Evolutionary conservation across 2,888 invertebrate species (phyloP).

Genomic region (Synergus laeviventris): DNA sequence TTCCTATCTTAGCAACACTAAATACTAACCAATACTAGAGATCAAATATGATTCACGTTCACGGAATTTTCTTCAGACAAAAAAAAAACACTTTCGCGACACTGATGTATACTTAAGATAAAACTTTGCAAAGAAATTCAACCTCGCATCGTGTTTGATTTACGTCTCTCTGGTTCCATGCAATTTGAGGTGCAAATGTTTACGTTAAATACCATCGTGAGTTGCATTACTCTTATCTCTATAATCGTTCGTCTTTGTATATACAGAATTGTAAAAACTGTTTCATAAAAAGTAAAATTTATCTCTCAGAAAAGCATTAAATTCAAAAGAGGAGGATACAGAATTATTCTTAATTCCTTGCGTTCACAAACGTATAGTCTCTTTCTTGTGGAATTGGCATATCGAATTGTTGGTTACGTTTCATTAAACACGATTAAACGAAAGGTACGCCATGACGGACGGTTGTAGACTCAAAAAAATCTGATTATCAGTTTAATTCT

Average conservation of each 20-base stretch:
- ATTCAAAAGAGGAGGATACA: background rate
- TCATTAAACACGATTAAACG: background rate
- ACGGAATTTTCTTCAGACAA: background rate
- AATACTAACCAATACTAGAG: background rate
- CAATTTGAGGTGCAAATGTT: conserved; percentile 4
- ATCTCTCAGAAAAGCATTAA: background rate
- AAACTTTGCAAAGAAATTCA: background rate
- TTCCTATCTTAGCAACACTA: background rate
- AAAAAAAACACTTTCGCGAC: background rate
- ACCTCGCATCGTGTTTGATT: background rate
- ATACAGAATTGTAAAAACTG: background rate
- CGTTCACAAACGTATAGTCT: background rate
- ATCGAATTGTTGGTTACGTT: background rate
- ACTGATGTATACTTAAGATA: background rate
- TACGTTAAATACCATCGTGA: background rate
- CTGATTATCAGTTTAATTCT: background rate
- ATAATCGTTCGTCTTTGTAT: background rate
- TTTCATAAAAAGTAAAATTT: background rate
- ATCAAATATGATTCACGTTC: background rate
- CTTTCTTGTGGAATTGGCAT: background rate
- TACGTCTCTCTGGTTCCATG: background rate
- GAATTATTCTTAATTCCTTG: background rate
- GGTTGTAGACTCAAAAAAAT: background rate
- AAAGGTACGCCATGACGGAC: background rate
- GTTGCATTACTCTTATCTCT: background rate